Evolutionary conservation across 2,888 invertebrate species (phyloP).

Genomic region (Tenodera sinensis): DNA sequence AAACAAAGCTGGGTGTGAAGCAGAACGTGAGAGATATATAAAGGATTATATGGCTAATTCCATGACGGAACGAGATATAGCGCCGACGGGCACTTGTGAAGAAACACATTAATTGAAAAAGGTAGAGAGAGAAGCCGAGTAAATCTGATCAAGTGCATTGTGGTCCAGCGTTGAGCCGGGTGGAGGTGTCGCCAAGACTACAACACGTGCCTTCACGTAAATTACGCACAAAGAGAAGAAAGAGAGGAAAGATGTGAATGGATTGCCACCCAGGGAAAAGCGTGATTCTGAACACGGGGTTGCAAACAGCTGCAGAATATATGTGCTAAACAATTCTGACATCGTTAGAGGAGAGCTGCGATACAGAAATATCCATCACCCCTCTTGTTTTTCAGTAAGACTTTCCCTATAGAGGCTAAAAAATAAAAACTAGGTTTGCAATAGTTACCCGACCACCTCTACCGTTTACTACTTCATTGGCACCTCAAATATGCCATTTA

Average conservation of each 20-base stretch:
- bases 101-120: constrained; percentile 1
- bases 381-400: too few relatives aligned
- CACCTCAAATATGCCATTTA: too few relatives aligned
- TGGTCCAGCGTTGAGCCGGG: neutral
- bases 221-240: neutral
- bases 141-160: neutral
- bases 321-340: neutral
- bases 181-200: neutral
- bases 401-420: too few relatives aligned
- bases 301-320: neutral
- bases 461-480: too few relatives aligned
- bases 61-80: neutral
- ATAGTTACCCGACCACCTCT: too few relatives aligned
- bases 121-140: neutral
- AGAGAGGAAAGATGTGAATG: neutral
- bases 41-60: constrained; percentile 12
- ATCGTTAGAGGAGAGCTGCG: neutral
- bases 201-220: neutral
- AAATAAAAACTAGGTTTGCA: too few relatives aligned
- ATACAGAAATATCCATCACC: too few relatives aligned
- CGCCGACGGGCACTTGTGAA: neutral
- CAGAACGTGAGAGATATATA: neutral
- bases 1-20: neutral
- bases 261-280: neutral
- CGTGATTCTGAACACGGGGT: neutral